phyloP scores from a whole-genome alignment of 1,140 invertebrate species.

The Delia radicum region DNA sequence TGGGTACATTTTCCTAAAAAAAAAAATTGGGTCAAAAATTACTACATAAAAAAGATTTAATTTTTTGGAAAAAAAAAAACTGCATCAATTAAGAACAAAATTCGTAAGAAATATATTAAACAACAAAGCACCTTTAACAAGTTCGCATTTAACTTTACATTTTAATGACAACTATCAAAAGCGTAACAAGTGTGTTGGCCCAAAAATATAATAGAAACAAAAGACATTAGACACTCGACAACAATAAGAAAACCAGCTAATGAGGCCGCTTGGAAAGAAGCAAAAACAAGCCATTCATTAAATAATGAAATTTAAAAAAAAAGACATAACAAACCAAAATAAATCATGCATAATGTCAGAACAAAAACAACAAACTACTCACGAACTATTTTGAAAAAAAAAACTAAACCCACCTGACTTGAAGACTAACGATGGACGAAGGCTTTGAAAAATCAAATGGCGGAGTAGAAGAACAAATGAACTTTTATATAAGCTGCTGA shows the following conservation, averaged over 20 bases:
- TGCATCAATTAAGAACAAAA: too few species aligned
- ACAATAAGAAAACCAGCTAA: neutral
- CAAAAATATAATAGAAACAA: neutral
- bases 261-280: neutral
- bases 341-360: slow-evolving; percentile 15
- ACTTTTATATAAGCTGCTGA: neutral
- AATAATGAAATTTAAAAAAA: neutral
- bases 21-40: too few species aligned
- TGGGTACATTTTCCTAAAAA: too few species aligned
- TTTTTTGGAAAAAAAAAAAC: too few species aligned
- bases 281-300: neutral
- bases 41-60: too few species aligned
- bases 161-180: neutral
- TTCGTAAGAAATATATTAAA: too few species aligned
- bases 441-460: too few species aligned
- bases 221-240: neutral
- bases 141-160: too few species aligned
- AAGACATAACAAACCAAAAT: neutral
- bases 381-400: neutral
- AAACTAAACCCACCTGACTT: slow-evolving; percentile 11
- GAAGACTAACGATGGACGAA: neutral
- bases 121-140: too few species aligned
- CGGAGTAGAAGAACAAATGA: neutral
- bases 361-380: neutral
- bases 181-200: neutral